A percentile compares a stretch with the other conserved stretches of the same genome.
These are phyloP conservation scores for Clusia tigrina DNA, from an alignment of 2,888 invertebrate species.

Conservation along the genomic window DNA sequence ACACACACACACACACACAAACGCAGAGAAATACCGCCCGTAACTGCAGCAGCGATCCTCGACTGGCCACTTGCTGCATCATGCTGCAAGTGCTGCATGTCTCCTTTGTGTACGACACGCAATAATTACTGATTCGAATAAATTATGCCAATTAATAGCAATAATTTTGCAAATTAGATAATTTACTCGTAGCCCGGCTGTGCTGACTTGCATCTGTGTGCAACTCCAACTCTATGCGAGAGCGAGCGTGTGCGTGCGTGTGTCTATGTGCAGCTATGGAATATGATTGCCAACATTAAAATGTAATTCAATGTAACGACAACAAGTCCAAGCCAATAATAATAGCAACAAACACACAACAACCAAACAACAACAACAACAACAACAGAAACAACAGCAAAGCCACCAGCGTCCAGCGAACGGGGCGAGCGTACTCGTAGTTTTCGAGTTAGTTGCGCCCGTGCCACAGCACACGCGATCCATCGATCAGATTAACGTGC, in stretches of 20 bases:
- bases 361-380: too few species aligned
- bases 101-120: constrained; percentile 40
- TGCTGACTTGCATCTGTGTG: not conserved
- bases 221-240: not conserved
- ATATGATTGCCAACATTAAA: constrained; percentile 4
- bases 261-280: not conserved
- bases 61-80: not conserved
- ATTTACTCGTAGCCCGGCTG: constrained; percentile 38
- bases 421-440: too few species aligned
- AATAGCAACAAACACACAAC: too few species aligned
- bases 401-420: too few species aligned
- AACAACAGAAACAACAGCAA: not conserved
- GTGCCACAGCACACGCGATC: constrained; percentile 17
- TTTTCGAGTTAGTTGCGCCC: constrained; percentile 12
- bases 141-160: constrained; percentile 55
- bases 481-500: constrained; percentile 23
- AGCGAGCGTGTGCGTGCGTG: not conserved
- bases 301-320: not conserved
- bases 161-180: constrained; percentile 60
- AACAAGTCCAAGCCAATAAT: too few species aligned
- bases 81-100: too few species aligned
- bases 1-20: not conserved
- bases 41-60: too few species aligned
- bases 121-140: constrained; percentile 50
- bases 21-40: not conserved